Evolutionary conservation across 2,113 vertebrate species (phyloP).

Genomic region (Ciconia stormi): DNA sequence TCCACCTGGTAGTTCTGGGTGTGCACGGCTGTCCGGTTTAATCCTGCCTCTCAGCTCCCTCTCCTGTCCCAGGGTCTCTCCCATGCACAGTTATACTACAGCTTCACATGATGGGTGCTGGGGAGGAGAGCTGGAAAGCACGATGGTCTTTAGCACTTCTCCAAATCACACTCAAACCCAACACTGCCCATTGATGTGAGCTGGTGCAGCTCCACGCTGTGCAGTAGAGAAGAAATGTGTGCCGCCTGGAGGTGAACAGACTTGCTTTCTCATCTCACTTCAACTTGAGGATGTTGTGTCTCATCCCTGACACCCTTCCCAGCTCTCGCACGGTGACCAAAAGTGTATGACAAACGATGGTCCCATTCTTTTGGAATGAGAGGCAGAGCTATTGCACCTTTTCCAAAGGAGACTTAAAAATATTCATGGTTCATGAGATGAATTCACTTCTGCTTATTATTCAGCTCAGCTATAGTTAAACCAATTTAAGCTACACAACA

Average conservation of each 20-base stretch:
- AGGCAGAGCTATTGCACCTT: neutral
- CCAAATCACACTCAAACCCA: neutral
- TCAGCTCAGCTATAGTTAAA: constrained; percentile 73
- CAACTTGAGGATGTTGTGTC: neutral
- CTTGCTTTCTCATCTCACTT: neutral
- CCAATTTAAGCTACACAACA: constrained; percentile 74
- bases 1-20: neutral
- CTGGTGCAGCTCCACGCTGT: neutral
- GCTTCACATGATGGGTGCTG: fast-evolving
- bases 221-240: neutral
- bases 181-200: fast-evolving
- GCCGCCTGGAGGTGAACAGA: neutral
- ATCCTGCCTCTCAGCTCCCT: neutral
- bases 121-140: neutral
- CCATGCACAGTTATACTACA: fast-evolving
- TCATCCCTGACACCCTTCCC: neutral
- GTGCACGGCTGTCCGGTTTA: fast-evolving
- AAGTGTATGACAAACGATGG: neutral
- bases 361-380: neutral
- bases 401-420: constrained; percentile 36
- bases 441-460: constrained; percentile 70
- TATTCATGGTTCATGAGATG: constrained; percentile 22
- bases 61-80: neutral
- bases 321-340: neutral
- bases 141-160: neutral